phyloP scores from a whole-genome alignment of 2,888 invertebrate genomes.

The Chrysomela aeneicollis region DNA sequence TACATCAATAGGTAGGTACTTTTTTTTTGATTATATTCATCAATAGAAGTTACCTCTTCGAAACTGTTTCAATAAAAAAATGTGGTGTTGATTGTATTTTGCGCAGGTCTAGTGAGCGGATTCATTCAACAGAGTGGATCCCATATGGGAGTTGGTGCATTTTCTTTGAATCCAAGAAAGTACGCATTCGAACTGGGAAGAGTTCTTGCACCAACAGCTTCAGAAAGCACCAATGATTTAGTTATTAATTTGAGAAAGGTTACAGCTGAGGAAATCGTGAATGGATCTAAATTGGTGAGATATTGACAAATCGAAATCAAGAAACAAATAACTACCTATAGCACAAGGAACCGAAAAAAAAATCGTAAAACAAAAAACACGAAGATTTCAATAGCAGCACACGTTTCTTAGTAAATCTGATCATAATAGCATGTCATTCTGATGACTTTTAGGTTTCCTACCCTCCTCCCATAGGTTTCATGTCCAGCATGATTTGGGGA shows the following conservation, averaged over 20 bases:
- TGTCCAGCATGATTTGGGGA: constrained; percentile 16
- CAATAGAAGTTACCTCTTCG: too few species aligned
- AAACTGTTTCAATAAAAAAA: too few species aligned
- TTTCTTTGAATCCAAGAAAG: background rate
- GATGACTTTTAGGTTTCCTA: background rate
- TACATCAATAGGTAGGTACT: too few species aligned
- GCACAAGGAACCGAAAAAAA: too few species aligned
- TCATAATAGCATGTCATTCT: too few species aligned
- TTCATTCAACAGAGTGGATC: constrained; percentile 18
- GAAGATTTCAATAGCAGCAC: too few species aligned
- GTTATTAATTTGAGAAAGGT: background rate
- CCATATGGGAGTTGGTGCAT: background rate
- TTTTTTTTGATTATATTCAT: too few species aligned
- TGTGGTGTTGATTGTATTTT: too few species aligned
- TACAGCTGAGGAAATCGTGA: constrained; percentile 13
- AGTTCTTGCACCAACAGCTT: background rate
- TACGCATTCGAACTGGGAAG: constrained; percentile 22
- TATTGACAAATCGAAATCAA: too few species aligned
- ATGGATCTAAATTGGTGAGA: background rate
- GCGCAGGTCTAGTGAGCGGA: constrained; percentile 9
- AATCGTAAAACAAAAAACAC: too few species aligned
- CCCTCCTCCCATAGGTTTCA: background rate
- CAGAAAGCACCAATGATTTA: constrained; percentile 12
- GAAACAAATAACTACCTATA: too few species aligned
- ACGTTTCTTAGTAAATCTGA: too few species aligned